phyloP scores from a whole-genome alignment of 2,113 vertebrate species.

The Callospermophilus lateralis region DNA sequence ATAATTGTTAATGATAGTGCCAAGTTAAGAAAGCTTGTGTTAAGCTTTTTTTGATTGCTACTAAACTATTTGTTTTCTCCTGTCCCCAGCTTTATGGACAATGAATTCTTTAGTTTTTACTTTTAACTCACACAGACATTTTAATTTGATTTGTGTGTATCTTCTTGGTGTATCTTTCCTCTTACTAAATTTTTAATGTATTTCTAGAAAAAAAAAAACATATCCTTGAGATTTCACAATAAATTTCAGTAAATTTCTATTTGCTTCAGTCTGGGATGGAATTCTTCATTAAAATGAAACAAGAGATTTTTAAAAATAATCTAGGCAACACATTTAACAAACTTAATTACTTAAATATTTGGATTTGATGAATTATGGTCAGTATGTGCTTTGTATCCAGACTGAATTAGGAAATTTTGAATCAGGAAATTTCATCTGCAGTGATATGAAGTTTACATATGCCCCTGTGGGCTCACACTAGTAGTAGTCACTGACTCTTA shows the following conservation, averaged over 20 bases:
- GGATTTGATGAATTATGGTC: neutral
- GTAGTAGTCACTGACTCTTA: neutral
- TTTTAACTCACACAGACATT: neutral
- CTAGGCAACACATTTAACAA: neutral
- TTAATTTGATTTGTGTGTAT: neutral
- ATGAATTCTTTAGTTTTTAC: neutral
- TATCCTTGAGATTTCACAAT: neutral
- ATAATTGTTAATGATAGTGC: neutral
- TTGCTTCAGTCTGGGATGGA: neutral
- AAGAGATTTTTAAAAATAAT: neutral
- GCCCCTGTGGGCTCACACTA: fast-evolving
- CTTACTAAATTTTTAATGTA: neutral
- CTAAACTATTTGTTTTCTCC: neutral
- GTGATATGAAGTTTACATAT: neutral
- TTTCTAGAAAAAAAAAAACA: neutral
- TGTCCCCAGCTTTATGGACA: neutral
- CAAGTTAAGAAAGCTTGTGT: neutral
- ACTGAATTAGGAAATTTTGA: neutral
- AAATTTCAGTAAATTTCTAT: neutral
- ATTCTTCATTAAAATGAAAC: neutral
- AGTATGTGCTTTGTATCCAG: neutral
- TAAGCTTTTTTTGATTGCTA: neutral
- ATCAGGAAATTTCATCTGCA: neutral
- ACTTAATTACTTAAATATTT: neutral
- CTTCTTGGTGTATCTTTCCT: neutral